Evolutionary conservation across 1,140 invertebrate genomes (phyloP), one percentile per base, ranked within the genome.

Genomic region (Aphaenogaster rudis): DNA sequence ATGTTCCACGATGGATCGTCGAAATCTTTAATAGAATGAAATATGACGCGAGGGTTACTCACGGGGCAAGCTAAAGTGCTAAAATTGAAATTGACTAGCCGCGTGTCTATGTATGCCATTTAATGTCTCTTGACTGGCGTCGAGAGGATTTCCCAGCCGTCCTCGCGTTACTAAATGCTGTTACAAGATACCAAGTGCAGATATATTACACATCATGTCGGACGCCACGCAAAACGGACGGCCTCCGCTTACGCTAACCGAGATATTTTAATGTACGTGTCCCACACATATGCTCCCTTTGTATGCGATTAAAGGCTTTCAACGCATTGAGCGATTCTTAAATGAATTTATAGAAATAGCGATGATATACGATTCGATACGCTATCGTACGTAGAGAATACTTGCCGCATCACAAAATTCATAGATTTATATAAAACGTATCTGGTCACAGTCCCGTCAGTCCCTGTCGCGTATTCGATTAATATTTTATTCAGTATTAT

Each of bases 141-240:
- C 42, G n/a, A 61, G 80, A 84, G 69, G 45, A 84, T 84, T 74
- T 76, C 69, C 69, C 80, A 42, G 42, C 80, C n/a, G 69, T 84
- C 54, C 80, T 84, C 80, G 69, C 54, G 72, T 74, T 84, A 84
- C 69, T 84, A 84, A 84, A 84, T 28, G 80, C 45, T 76, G 69
- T 76, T 84, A 84, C 54, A 36, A 50, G 69, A 76, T 84, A 84
- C 69, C 42, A 63, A 74, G 80, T 84, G 33, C 42, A 50, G 54
- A 84, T 84, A 84, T 61, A 84, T 84, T 84, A 63, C 80, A 84
- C 54, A 76, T 82, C 50, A 57, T 9, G 66, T 82, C 67, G 80
- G 67, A 82, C 67, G 67, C 52, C 54, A 59, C n/a, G 80, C 67
- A 84, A 84, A 76, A 61, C 36, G 72, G 21, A 61, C 15, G 28